Evolutionary conservation across 2,797 vertebrate genomes (phyloP), one percentile per base, ranked within the genome.

Genomic region (Characodon lateralis): DNA sequence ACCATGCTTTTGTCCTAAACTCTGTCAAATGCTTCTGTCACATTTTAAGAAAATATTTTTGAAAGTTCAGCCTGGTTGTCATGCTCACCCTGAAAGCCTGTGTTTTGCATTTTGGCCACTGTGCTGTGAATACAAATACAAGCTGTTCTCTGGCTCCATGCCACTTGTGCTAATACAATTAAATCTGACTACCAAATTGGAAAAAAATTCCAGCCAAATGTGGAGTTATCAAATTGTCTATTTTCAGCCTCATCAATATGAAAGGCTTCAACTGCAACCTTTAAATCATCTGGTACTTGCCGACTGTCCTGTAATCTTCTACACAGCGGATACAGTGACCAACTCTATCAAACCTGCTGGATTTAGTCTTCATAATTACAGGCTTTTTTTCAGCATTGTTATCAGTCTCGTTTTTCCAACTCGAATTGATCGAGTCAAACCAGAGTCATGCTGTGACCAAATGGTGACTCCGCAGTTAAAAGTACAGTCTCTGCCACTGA

Each of bases 1-100:
- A 79, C 84, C 73, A 61, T 70, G 74, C 82, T 88, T 87, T 91
- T 88, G 88, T 85, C 83, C 77, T 82, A 81, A 90, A 87, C 87
- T 83, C 88, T 80, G 77, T 74, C 31, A 43, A 82, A 89, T 80
- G 79, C 80, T 87, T 61, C 77, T 73, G 85, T 89, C 90, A 88
- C 87, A 86, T 83, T 84, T 79, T 84, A 48, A n/a, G 78, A 76
- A 71, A 83, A 78, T 72, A 71, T 82, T 83, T 88, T 79, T 55
- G 59, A 83, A 85, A 90, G 87, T 77, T 86, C 82, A 78, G 72
- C 79, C 68, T 59, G 78, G 87, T 86, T 85, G 87, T 88, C 88
- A 81, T 87, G 85, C 87, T 80, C 88, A 87, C 90, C 73, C 70
- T 72, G 86, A 86, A 78, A 78, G 87, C 53, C 77, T 72, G 80